Conservation (phyloP, 2,888 invertebrate species). For the Epinotia demarniana region DNA sequence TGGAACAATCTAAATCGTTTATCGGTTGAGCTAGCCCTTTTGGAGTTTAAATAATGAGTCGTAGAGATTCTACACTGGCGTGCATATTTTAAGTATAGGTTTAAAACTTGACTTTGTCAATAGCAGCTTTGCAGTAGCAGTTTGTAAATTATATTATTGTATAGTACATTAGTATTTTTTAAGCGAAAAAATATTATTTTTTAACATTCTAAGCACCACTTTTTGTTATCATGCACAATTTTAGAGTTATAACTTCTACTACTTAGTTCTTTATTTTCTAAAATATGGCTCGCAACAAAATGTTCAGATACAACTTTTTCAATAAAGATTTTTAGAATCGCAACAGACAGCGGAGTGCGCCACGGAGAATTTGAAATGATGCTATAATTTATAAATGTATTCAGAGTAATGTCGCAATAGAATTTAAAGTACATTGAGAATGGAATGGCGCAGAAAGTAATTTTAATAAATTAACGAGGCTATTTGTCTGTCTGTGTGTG, state of each 20-base stretch:
- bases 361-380: not conserved
- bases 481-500: conserved; percentile 24
- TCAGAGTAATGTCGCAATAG: conserved; percentile 18
- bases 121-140: no score
- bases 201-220: no score
- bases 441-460: conserved; percentile 19
- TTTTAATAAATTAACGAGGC: conserved; percentile 28
- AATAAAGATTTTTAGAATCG: not conserved
- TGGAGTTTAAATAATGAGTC: not conserved
- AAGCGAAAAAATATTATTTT: no score
- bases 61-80: not conserved
- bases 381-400: conserved; percentile 9
- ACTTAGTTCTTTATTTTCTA: no score
- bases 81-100: no score
- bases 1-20: not conserved
- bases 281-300: no score
- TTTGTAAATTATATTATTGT: no score
- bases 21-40: not conserved
- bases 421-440: conserved; percentile 25
- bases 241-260: no score
- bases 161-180: no score
- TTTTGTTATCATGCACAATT: no score
- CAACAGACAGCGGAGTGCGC: not conserved
- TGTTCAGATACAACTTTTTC: not conserved
- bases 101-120: no score